Conservation (phyloP, 2,113 vertebrate species). For the Burhinus bistriatus region DNA sequence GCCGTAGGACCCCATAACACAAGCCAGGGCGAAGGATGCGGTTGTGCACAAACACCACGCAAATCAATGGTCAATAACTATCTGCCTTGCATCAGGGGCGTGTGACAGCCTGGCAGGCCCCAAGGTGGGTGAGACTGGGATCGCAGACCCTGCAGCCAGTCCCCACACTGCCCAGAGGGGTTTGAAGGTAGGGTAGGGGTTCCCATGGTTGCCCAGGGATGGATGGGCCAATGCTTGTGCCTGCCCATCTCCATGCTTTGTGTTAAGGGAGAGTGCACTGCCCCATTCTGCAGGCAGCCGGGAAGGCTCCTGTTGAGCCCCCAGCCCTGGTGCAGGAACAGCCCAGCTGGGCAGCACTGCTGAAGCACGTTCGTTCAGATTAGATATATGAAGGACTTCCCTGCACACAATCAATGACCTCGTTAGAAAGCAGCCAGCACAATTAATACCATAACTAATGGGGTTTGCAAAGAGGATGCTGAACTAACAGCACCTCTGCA, state of each 20-base stretch:
- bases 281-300: background rate
- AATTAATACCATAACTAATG: background rate
- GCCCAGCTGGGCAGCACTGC: background rate
- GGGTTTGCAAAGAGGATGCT: background rate
- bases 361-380: background rate
- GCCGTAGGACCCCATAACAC: background rate
- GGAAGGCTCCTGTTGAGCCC: background rate
- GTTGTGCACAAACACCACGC: background rate
- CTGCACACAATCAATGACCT: background rate
- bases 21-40: background rate
- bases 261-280: background rate
- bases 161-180: background rate
- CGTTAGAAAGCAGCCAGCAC: background rate
- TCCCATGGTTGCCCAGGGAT: background rate
- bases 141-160: background rate
- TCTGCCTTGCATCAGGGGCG: background rate
- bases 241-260: background rate
- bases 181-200: background rate
- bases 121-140: background rate
- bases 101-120: background rate
- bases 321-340: background rate
- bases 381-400: background rate
- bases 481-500: background rate
- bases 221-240: background rate
- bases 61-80: background rate